Evolutionary conservation across 1,140 invertebrate genomes (phyloP).

Genomic region (Lutraria rhynchaena): DNA sequence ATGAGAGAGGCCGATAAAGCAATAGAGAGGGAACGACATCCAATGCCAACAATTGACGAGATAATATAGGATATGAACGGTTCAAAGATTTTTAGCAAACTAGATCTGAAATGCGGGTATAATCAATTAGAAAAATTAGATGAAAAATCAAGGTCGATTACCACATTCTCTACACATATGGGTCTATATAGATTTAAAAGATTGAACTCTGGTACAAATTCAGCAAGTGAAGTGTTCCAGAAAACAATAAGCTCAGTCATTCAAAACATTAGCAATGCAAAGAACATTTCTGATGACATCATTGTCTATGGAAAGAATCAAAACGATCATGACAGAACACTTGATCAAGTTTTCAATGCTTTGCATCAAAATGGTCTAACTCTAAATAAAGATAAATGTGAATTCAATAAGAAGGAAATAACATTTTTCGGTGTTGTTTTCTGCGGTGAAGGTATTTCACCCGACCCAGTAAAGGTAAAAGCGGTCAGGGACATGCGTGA

Average conservation of each 20-base stretch:
- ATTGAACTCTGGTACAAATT: constrained; percentile 9
- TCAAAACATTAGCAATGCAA: neutral
- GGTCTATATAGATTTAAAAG: constrained; percentile 1
- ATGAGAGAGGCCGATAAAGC: constrained; percentile 72
- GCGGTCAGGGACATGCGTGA: constrained; percentile 68
- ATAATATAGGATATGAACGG: constrained; percentile 54
- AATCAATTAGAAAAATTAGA: constrained; percentile 67
- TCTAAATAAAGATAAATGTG: constrained; percentile 3
- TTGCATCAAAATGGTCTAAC: neutral
- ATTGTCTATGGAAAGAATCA: neutral
- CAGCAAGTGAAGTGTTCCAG: constrained; percentile 20
- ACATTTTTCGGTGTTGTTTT: constrained; percentile 66
- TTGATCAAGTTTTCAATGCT: neutral
- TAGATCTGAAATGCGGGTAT: constrained; percentile 62
- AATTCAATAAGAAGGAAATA: constrained; percentile 43
- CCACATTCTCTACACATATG: constrained; percentile 51
- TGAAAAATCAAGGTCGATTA: constrained; percentile 52
- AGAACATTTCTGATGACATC: constrained; percentile 26
- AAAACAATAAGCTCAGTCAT: neutral
- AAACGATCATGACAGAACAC: neutral
- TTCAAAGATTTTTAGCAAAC: constrained; percentile 52
- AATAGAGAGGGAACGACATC: constrained; percentile 69
- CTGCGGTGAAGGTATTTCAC: constrained; percentile 54
- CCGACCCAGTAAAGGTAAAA: constrained; percentile 73
- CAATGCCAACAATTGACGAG: constrained; percentile 72